These are phyloP conservation scores for Suillia variegata DNA, from an alignment of 2,888 invertebrate genomes.

Conservation along the genomic window DNA sequence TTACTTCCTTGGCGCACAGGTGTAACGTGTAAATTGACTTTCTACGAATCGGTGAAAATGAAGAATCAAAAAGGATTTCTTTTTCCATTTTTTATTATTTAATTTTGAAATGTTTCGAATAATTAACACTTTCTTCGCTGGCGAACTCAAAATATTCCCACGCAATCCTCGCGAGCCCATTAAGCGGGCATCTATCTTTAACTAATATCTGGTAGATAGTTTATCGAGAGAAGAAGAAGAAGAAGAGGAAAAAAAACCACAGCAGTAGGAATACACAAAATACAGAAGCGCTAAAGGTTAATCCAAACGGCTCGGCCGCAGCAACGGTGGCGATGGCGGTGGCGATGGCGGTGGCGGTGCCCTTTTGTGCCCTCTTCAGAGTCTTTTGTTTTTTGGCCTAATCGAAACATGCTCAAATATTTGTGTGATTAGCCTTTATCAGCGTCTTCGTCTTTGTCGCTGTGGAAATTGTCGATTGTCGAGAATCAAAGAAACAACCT, in stretches of 20 bases:
- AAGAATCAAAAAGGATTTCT: constrained; percentile 32
- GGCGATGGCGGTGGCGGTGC: constrained; percentile 29
- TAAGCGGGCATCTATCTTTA: constrained; percentile 10
- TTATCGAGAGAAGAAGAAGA: constrained; percentile 36
- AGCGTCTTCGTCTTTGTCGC: constrained; percentile 20
- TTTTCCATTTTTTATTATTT: constrained; percentile 15
- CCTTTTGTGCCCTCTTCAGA: constrained; percentile 24
- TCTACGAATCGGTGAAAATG: constrained; percentile 7
- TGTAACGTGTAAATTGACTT: constrained; percentile 44
- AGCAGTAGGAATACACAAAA: constrained; percentile 30
- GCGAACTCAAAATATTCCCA: constrained; percentile 40
- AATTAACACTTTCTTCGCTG: constrained; percentile 47
- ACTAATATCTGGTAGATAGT: constrained; percentile 39
- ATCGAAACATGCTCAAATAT: constrained; percentile 51
- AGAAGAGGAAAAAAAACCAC: constrained; percentile 41
- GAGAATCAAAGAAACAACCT: constrained; percentile 22
- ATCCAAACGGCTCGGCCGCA: constrained; percentile 45
- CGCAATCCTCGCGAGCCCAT: constrained; percentile 29
- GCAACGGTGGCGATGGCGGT: constrained; percentile 35
- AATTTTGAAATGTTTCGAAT: constrained; percentile 22
- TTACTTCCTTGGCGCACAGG: too few relatives aligned
- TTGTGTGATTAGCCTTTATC: constrained; percentile 57
- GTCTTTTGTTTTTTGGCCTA: constrained; percentile 37
- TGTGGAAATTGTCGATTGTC: constrained; percentile 8
- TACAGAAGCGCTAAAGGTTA: constrained; percentile 55